Base-by-base conservation (phyloP, 1,140 invertebrate species). In the Pentalonia nigronervosa region DNA sequence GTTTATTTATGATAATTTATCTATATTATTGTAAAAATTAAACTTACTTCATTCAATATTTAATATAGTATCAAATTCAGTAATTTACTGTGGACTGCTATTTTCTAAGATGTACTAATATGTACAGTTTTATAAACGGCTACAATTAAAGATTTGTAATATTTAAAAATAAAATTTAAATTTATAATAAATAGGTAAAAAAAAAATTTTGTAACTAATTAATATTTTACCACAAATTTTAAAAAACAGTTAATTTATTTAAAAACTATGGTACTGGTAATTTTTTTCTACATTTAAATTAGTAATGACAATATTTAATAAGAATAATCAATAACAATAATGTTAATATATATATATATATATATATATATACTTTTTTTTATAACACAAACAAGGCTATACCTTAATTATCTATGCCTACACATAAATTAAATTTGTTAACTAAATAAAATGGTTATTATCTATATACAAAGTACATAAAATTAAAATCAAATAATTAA, bases 241-340 rank as follows among this genome's bases (percentile, higher is more conserved):
- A 88, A 88, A 50, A n/a, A 48, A 88, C 14, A 50, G 14, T 60
- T 90, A n/a, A 60, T 67, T 60, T 45, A 60, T 90, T 53, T 95
- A 56, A 90, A 56, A 4, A 67, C 14, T 60, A 90, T 67, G 60
- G 89, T 90, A 90, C 14, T 67, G 56, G 56, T 90, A 90, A 67
- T n/a, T 60, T 90, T 90, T 67, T 36, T 45, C n/a, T 60, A 90
- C 17, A 47, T 45, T 60, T 67, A 90, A 90, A 90, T 90, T 90
- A 90, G 53, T 90, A 67, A 67, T 90, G 89, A 90, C 53, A 90
- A 90, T 90, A 90, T 90, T 90, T 90, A 90, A 60, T 90, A 67
- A 90, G 53, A 45, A 90, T 67, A 90, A 90, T 45, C n/a, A 60
- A 56, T 90, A 90, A 90, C 25, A 45, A 90, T 67, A 45, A 67